Evolutionary conservation across 2,888 invertebrate genomes (phyloP).

Genomic region (Rhagophthalmus giganteus): DNA sequence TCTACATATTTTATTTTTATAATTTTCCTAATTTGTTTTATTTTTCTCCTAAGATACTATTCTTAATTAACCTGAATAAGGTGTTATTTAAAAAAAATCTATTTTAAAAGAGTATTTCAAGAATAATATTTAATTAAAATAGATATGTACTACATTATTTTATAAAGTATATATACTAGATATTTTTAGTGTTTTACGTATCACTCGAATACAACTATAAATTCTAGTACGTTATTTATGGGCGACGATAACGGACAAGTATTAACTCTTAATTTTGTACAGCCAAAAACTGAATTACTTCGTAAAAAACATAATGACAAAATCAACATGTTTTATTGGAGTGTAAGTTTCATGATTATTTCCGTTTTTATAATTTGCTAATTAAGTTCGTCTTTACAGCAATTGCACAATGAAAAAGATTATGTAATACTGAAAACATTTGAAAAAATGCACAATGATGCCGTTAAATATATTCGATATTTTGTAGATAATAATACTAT

Average conservation of each 20-base stretch:
- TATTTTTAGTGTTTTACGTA: slow-evolving; percentile 59
- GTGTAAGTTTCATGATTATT: slow-evolving; percentile 51
- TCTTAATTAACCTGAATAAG: no score
- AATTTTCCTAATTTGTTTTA: not conserved
- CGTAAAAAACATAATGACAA: slow-evolving; percentile 59
- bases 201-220: slow-evolving; percentile 43
- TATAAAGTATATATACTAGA: no score
- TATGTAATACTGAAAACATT: slow-evolving; percentile 56
- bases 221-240: slow-evolving; percentile 55
- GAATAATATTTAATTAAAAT: not conserved
- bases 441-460: slow-evolving; percentile 57
- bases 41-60: no score
- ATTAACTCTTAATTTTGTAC: slow-evolving; percentile 58
- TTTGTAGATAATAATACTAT: slow-evolving; percentile 56
- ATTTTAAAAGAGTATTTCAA: not conserved
- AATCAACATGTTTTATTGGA: slow-evolving; percentile 64
- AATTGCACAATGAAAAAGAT: slow-evolving; percentile 58
- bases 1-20: not conserved
- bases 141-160: not conserved
- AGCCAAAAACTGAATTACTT: slow-evolving; percentile 60
- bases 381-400: slow-evolving; percentile 50
- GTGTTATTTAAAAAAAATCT: not conserved
- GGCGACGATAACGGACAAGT: slow-evolving; percentile 63
- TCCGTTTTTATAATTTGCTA: slow-evolving; percentile 1
- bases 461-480: slow-evolving; percentile 57